phyloP scores from a whole-genome alignment of 2,797 vertebrate species.

The Apodemus agrarius region DNA sequence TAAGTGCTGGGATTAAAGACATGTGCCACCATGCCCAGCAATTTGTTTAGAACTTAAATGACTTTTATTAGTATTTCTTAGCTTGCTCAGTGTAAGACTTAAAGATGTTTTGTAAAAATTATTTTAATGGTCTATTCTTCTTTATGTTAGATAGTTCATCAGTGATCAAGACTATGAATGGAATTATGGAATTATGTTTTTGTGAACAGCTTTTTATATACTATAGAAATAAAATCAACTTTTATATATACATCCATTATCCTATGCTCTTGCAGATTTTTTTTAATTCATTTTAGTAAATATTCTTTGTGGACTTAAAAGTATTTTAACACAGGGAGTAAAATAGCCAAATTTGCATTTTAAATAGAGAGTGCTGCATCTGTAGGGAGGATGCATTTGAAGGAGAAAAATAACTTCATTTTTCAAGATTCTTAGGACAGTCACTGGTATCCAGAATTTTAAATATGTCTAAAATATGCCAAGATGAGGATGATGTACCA shows the following conservation, averaged over 20 bases:
- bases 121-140: background rate
- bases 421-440: background rate
- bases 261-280: background rate
- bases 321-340: slow-evolving; percentile 43
- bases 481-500: background rate
- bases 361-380: slow-evolving; percentile 47
- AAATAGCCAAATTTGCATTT: slow-evolving; percentile 20
- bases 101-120: background rate
- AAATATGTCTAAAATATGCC: background rate
- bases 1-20: background rate
- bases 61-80: background rate
- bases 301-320: slow-evolving; percentile 2
- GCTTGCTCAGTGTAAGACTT: background rate
- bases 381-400: background rate
- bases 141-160: background rate
- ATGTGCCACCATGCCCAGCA: background rate
- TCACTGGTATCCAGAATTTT: slow-evolving; percentile 38
- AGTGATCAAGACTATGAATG: background rate
- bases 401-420: slow-evolving; percentile 46
- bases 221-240: background rate
- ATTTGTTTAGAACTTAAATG: background rate
- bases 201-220: background rate
- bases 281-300: background rate
- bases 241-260: background rate
- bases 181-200: background rate